Base-by-base conservation (phyloP, 2,113 vertebrate genomes). In the Corythornis cristatus region DNA sequence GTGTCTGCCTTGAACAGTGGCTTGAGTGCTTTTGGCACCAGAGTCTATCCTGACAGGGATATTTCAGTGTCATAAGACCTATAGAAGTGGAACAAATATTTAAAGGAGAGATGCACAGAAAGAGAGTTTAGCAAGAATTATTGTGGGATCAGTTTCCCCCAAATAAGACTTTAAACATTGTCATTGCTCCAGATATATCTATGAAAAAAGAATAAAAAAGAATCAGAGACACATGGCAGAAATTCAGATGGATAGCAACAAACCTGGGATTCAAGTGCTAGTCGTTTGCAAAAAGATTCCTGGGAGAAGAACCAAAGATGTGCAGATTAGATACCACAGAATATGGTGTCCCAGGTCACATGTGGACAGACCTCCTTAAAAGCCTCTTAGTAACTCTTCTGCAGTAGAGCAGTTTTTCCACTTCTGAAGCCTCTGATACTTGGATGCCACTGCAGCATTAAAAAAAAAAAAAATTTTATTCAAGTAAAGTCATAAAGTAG, bases 91-190 rank as follows among this genome's bases (percentile, higher is more conserved):
- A 93, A 87, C 2, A 72, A 90, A 64, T 56, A 82, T 51, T 48
- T 83, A 71, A 89, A 65, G 75, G 45, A 74, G 46, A 12, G 40
- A 35, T 20, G n/a, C 43, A 37, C 16, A 66, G 61, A 50, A 80
- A 75, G 50, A 61, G 18, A 73, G 40, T 74, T 74, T 50, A 83
- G 64, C 56, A 58, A 76, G 21, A 80, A 88, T 67, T 67, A 56
- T 37, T 64, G 25, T 78, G 37, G 17, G 72, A 90, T 86, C 78
- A 21, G 31, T 83, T 94, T 94, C 82, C 78, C 66, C 76, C 53
- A 78, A 67, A 78, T 21, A 93, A 31, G 73, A 90, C 89, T 95
- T 95, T 91, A 96, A 81, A 74, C 68, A 86, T 79, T 89, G 88
- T 88, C 43, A 87, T 78, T 60, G 78, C 88, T 93, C 81, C 62